phyloP scores from a whole-genome alignment of 2,113 vertebrate genomes.

The Strix aluco region DNA sequence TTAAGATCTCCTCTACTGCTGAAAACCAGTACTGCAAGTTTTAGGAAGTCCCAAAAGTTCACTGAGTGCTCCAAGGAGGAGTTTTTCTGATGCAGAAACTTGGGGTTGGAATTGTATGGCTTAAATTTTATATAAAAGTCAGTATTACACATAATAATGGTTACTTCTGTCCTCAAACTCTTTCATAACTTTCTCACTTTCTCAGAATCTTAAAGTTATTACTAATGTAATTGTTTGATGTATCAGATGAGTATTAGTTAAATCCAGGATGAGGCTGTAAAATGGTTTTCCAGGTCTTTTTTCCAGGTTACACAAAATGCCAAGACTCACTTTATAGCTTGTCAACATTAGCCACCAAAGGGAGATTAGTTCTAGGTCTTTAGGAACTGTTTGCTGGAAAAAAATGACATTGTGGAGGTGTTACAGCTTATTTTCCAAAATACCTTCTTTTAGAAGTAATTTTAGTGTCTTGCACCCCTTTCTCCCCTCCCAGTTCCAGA shows the following conservation, averaged over 20 bases:
- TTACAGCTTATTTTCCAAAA: conserved; percentile 60
- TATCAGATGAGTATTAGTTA: neutral
- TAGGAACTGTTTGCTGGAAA: conserved; percentile 44
- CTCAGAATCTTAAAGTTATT: neutral
- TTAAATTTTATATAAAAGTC: neutral
- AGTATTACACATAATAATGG: neutral
- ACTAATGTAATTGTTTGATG: neutral
- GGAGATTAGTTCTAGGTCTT: conserved; percentile 37
- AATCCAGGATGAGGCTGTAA: neutral
- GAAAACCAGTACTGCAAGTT: neutral
- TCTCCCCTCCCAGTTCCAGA: conserved; percentile 10
- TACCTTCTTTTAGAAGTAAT: conserved; percentile 29
- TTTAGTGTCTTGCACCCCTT: neutral
- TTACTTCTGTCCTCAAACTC: neutral
- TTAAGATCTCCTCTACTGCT: neutral
- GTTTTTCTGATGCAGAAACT: neutral
- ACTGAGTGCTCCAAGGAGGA: neutral
- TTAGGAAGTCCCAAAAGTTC: neutral
- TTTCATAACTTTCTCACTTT: neutral
- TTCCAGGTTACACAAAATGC: conserved; percentile 9
- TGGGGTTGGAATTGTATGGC: neutral
- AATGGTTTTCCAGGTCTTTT: conserved; percentile 33
- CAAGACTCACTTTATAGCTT: conserved; percentile 38
- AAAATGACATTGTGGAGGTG: conserved; percentile 26
- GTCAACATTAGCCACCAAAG: conserved; percentile 50